Conservation (phyloP, 2,888 invertebrate species). For the Lutraria lutraria region DNA sequence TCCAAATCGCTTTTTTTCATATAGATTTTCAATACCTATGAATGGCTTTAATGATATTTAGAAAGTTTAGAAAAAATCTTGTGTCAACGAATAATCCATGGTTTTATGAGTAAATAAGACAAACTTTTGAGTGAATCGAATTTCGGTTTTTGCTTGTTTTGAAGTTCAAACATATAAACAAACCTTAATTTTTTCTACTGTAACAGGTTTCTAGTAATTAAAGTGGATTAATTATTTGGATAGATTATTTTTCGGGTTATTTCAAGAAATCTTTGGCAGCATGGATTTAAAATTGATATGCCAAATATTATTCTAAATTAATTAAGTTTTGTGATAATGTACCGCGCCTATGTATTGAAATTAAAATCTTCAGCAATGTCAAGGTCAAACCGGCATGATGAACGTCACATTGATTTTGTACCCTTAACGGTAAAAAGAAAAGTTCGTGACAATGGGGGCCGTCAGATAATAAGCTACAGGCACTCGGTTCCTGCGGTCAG, state of each 20-base stretch:
- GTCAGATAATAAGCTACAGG: conserved; percentile 25
- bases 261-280: neutral
- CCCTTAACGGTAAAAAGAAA: neutral
- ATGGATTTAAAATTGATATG: neutral
- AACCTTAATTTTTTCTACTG: neutral
- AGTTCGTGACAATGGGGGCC: neutral
- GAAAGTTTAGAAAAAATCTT: neutral
- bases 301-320: neutral
- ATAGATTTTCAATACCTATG: neutral
- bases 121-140: conserved; percentile 15
- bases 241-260: neutral
- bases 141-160: neutral
- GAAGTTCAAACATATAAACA: neutral
- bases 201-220: neutral
- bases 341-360: conserved; percentile 28
- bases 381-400: conserved; percentile 46
- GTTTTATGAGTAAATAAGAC: neutral
- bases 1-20: neutral
- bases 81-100: neutral
- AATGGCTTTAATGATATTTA: neutral
- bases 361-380: conserved; percentile 33
- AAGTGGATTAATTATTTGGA: neutral
- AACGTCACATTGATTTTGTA: conserved; percentile 15
- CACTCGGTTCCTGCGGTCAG: conserved; percentile 45
- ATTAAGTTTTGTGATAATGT: conserved; percentile 35